phyloP scores from a whole-genome alignment of 2,113 vertebrate species.

The Dasyurus viverrinus region DNA sequence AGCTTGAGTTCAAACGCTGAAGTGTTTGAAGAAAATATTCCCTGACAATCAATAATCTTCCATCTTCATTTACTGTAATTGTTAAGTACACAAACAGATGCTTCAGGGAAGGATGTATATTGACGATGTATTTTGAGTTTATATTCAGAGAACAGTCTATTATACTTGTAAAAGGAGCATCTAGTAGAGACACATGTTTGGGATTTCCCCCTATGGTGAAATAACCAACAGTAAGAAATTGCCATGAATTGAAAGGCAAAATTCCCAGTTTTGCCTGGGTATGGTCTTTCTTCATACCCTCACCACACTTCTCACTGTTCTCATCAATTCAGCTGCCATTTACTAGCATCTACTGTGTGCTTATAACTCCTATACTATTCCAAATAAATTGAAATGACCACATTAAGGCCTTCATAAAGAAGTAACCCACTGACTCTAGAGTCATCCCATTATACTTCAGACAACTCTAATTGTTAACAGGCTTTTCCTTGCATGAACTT shows the following conservation, averaged over 20 bases:
- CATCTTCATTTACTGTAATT: conserved; percentile 16
- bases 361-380: neutral
- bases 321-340: neutral
- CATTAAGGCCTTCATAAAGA: neutral
- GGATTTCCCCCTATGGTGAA: neutral
- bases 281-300: neutral
- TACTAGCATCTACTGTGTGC: neutral
- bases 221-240: neutral
- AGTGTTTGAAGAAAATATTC: neutral
- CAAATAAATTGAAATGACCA: neutral
- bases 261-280: neutral
- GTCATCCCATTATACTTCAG: neutral
- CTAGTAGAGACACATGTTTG: neutral
- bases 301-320: neutral
- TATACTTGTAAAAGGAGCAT: neutral
- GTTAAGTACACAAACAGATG: conserved; percentile 7
- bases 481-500: neutral
- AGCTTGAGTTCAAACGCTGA: neutral
- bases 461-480: neutral
- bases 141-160: neutral
- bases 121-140: neutral
- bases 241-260: neutral
- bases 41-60: conserved; percentile 30
- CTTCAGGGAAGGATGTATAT: neutral
- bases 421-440: neutral